These are phyloP conservation scores for Drosophila longiperda DNA, from an alignment of 2,888 invertebrate genomes.

Conservation along the genomic window DNA sequence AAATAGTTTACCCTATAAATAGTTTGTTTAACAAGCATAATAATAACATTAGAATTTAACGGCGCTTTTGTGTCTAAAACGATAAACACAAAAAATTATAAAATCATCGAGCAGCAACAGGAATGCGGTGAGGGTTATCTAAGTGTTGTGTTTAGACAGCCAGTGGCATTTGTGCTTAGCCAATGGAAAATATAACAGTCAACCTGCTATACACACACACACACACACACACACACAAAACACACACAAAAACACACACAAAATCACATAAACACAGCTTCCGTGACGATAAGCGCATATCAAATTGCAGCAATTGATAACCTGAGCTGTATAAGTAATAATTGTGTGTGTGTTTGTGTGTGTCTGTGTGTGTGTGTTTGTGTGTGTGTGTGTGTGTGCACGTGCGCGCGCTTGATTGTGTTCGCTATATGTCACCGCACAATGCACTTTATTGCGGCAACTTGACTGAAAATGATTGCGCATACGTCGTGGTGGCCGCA, in stretches of 20 bases:
- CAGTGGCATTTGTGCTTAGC: conserved; percentile 39
- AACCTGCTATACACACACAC: not conserved
- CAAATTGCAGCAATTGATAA: conserved; percentile 37
- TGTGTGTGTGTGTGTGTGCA: not conserved
- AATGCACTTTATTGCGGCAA: conserved; percentile 47
- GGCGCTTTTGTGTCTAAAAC: not conserved
- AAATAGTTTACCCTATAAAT: too few relatives aligned
- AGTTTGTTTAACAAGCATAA: not conserved
- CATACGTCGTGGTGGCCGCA: conserved; percentile 28
- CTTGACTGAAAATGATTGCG: conserved; percentile 58
- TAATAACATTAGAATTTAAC: not conserved
- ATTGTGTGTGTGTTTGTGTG: conserved; percentile 1
- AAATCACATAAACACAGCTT: conserved; percentile 30
- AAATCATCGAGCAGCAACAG: not conserved
- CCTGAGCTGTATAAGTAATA: conserved; percentile 3
- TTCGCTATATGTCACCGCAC: conserved; percentile 27
- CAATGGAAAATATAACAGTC: conserved; percentile 31
- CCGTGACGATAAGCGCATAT: conserved; percentile 39
- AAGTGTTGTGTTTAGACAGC: conserved; percentile 27
- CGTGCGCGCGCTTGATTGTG: not conserved
- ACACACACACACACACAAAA: not conserved
- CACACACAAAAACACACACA: not conserved
- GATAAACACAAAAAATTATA: not conserved
- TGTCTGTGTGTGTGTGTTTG: not conserved
- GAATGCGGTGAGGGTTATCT: not conserved